Evolutionary conservation across 2,888 invertebrate species (phyloP), one percentile per base, ranked within the genome.

Genomic region (Adelphocoris suturalis): DNA sequence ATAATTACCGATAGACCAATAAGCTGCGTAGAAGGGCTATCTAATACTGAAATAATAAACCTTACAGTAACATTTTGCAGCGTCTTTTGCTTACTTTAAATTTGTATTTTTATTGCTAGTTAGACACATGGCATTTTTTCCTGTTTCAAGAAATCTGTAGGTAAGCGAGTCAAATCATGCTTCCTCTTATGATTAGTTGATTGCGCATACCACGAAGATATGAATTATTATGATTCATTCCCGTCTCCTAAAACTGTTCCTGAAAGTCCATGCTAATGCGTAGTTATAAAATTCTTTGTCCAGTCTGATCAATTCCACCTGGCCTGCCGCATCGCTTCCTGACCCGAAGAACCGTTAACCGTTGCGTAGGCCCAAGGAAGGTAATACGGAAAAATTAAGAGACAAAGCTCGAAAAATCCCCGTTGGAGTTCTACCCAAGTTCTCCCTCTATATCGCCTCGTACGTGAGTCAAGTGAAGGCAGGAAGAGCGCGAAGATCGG

Each of bases 401-500:
- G 68, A 68, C 68, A 68, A 68, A 68, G 68, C 68, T 68, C 68
- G 68, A 68, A 68, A 68, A 68, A n/a, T 19, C 16, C 61, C 23
- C 68, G 23, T 52, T 52, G 1, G 52, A 16, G 37, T 37, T 37
- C 37, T 37, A 7, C 37, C 37, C 37, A 52, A 13, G 52, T 52
- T 16, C 52, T 52, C 68, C 23, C 68, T 23, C 11, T 9, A 2
- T 23, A 23, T 68, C 27, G 5, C 3, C n/a, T 19, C 27, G 68
- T 68, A 68, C 68, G 68, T 68, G 68, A 68, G 68, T 68, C 68
- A 68, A 23, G 2, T 23, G 16, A 12, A 23, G 68, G 68, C 68
- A 68, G 68, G 68, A 68, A 68, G 68, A 68, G 68, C 68, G 68
- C 19, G 61, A 61, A 61, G 68, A 68, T 68, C 68, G 68, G 68